Percentiles rank a stretch among this genome's conserved stretches.
These are phyloP conservation scores for Drosophila imparisetae DNA, from an alignment of 2,888 invertebrate species.

Conservation along the genomic window DNA sequence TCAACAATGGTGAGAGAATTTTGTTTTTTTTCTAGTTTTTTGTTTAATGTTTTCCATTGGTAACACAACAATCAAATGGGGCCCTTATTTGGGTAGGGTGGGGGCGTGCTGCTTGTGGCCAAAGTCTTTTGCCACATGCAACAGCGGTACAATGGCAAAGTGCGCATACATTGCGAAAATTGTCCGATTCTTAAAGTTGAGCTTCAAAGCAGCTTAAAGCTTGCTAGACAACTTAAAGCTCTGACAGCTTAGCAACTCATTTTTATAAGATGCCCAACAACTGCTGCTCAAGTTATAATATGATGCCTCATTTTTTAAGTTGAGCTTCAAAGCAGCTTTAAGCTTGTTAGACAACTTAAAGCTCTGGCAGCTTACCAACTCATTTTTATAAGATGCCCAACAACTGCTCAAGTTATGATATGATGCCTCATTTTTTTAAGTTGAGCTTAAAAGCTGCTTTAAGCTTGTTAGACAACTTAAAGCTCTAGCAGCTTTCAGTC, in stretches of 20 bases:
- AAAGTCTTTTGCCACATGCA: slow-evolving; percentile 74
- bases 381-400: background rate
- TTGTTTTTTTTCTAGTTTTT: slow-evolving; percentile 22
- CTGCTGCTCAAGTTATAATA: background rate
- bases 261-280: no score
- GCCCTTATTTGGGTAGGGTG: slow-evolving; percentile 12
- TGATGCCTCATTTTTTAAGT: background rate
- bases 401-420: background rate
- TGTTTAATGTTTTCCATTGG: slow-evolving; percentile 67
- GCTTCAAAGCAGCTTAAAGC: background rate
- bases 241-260: background rate
- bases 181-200: no score
- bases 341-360: background rate
- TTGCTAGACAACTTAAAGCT: background rate
- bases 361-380: background rate
- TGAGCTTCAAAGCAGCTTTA: background rate
- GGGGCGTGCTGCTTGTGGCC: slow-evolving; percentile 35
- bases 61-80: slow-evolving; percentile 54
- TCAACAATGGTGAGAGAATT: slow-evolving; percentile 74
- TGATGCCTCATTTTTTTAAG: background rate
- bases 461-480: background rate
- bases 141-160: slow-evolving; percentile 40
- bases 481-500: no score
- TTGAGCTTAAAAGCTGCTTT: background rate
- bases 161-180: background rate